phyloP scores from a whole-genome alignment of 2,888 invertebrate genomes.

The Drosophila diplacantha region DNA sequence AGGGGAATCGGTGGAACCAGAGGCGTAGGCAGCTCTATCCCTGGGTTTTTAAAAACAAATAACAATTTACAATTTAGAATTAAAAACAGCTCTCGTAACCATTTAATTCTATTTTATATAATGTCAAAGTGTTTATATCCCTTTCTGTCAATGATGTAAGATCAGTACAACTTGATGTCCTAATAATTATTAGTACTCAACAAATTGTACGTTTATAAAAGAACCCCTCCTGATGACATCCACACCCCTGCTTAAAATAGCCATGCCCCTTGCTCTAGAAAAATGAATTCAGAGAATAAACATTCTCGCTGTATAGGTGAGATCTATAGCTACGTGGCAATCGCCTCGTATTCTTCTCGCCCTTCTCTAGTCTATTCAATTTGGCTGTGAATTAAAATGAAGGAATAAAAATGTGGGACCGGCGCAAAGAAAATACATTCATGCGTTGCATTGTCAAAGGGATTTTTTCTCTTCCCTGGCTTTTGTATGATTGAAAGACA shows the following conservation, averaged over 20 bases:
- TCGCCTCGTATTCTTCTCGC: constrained; percentile 46
- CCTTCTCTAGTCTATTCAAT: constrained; percentile 60
- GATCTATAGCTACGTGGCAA: constrained; percentile 53
- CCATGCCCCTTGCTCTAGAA: constrained; percentile 58
- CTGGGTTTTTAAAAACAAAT: neutral
- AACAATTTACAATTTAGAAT: neutral
- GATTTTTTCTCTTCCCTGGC: constrained; percentile 54
- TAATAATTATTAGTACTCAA: neutral
- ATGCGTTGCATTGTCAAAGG: constrained; percentile 62
- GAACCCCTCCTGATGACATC: neutral
- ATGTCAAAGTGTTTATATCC: neutral
- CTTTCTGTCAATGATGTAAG: neutral
- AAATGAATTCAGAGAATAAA: constrained; percentile 43
- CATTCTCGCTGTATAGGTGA: constrained; percentile 47
- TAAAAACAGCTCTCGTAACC: neutral
- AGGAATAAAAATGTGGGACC: constrained; percentile 18
- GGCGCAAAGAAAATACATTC: constrained; percentile 51
- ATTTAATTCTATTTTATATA: neutral
- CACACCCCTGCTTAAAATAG: constrained; percentile 9
- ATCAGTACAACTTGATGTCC: neutral
- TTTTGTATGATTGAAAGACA: constrained; percentile 32
- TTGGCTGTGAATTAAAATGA: constrained; percentile 62
- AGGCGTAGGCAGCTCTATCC: neutral
- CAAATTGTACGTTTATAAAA: too few relatives aligned
- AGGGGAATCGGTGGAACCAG: constrained; percentile 1